Conservation (phyloP, 2,888 invertebrate genomes). For the Drosophila kuntzei region DNA sequence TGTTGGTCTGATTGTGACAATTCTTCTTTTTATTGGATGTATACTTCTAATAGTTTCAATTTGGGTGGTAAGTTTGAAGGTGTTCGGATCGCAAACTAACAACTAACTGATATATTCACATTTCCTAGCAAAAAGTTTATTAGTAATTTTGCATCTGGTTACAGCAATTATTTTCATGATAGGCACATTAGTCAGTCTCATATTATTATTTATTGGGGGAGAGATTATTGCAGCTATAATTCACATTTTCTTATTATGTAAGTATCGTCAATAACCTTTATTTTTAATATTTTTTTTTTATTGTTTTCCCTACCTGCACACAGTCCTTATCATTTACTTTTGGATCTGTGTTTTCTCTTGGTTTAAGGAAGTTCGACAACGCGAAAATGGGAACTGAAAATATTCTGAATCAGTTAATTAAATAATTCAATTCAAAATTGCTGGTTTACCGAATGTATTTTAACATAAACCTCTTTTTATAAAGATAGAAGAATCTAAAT, state of each 20-base stretch:
- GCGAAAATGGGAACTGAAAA: not conserved
- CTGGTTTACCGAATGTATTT: too few species aligned
- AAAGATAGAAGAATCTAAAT: too few species aligned
- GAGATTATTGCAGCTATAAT: too few species aligned
- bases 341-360: conserved; percentile 5
- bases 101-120: not conserved
- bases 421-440: not conserved
- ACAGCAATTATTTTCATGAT: not conserved
- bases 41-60: not conserved
- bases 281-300: not conserved
- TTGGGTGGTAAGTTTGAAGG: not conserved
- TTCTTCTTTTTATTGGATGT: not conserved
- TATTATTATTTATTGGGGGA: too few species aligned
- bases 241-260: not conserved
- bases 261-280: not conserved
- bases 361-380: not conserved
- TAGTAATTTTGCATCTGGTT: not conserved
- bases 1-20: not conserved
- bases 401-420: too few species aligned
- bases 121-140: not conserved
- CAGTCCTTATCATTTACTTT: not conserved
- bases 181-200: too few species aligned
- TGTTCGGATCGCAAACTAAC: too few species aligned
- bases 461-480: too few species aligned
- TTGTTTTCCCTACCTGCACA: not conserved